These are phyloP conservation scores for Pseudoatta argentina DNA, from an alignment of 1,140 invertebrate species.

Conservation along the genomic window DNA sequence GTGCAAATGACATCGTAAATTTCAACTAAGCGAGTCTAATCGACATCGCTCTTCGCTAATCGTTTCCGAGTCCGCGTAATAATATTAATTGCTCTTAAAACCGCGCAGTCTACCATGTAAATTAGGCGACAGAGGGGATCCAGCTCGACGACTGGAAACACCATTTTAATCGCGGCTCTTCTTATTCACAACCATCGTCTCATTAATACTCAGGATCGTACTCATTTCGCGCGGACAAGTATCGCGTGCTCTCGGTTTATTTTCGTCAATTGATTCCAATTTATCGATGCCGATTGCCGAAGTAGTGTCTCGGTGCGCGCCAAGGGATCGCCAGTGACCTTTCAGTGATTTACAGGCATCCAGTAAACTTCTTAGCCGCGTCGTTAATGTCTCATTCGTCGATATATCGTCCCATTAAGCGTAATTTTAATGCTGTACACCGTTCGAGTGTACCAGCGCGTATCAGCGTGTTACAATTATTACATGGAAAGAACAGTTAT, in stretches of 20 bases:
- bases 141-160: conserved; percentile 45
- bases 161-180: conserved; percentile 46
- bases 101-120: conserved; percentile 43
- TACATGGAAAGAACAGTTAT: neutral
- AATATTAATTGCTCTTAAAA: conserved; percentile 56
- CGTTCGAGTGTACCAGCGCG: too few species aligned
- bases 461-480: neutral
- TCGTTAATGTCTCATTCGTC: conserved; percentile 42
- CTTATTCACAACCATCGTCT: conserved; percentile 25
- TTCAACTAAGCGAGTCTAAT: conserved; percentile 53
- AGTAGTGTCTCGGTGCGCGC: conserved; percentile 60
- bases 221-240: conserved; percentile 67
- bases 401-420: conserved; percentile 12
- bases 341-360: conserved; percentile 57
- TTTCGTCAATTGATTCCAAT: conserved; percentile 77
- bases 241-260: conserved; percentile 70
- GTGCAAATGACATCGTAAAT: conserved; percentile 55
- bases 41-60: conserved; percentile 41
- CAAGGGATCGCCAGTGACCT: conserved; percentile 50
- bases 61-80: conserved; percentile 7
- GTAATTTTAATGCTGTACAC: conserved; percentile 21
- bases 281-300: conserved; percentile 67
- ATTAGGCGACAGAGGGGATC: conserved; percentile 40
- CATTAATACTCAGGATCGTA: conserved; percentile 72
- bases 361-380: neutral